Evolutionary conservation across 2,888 invertebrate genomes (phyloP), one percentile per base, ranked within the genome.

Genomic region (Ormyrus pomaceus): DNA sequence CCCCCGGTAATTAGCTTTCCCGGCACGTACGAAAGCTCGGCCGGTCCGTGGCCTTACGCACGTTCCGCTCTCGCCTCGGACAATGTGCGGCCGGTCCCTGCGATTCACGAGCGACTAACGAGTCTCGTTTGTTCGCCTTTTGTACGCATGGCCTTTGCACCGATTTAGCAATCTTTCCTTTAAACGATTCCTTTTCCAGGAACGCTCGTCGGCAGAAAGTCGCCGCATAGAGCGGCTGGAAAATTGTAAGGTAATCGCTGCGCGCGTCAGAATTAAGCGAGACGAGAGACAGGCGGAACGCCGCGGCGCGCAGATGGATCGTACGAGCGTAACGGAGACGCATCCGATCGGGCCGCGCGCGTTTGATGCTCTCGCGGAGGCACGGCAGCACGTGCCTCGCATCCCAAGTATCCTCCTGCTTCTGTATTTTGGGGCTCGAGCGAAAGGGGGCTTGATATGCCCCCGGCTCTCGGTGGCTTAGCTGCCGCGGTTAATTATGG

Each of bases 401-500:
- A 66, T 66, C 45, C 53, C 2, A 51, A 75, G 68, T 50, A 53
- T 51, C 56, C 53, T 34, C 61, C 19, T 45, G 66, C 34, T 58
- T 77, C 59, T 72, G 58, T 72, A 66, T 72, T 71, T 71, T 71
- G n/a, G 70, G 64, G 46, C 53, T n/a, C n/a, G 51, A 7, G n/a
- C 13, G 87, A 87, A 86, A 87, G 83, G 81, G 81, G 80, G 85
- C 86, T 87, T 85, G 85, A 84, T 86, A 76, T 82, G 77, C 82
- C 80, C 84, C 83, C 80, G 34, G 34, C 34, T 34, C 34, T 34
- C 34, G 34, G 4, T 0, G 34, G 82, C 73, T 69, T 56, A 46
- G 48, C 10, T 50, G 83, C 84, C 84, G 79, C 82, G 83, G 85
- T 88, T 88, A 88, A 88, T 88, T 88, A 88, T 86, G 86, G 86